Base-by-base conservation (phyloP, 2,113 vertebrate genomes). In the Poecile atricapillus region DNA sequence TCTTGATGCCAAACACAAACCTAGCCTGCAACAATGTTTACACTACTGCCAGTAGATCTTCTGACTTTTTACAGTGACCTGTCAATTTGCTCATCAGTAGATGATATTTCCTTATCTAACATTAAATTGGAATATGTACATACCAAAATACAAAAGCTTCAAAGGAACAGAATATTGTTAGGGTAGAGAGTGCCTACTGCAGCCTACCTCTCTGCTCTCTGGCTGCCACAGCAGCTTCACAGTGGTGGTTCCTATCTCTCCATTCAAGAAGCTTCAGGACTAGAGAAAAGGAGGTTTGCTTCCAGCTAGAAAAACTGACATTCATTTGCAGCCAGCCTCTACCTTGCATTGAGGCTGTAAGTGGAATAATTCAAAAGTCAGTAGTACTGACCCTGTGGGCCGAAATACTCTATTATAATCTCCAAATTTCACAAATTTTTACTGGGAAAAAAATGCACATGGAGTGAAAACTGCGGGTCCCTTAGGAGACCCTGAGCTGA, bases 351-450 rank as follows among this genome's bases (percentile, higher is more conserved):
- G 7, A 31, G 12, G 9, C 30, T 74, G 4, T 43, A 80, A 63
- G 46, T 31, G 2, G 39, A 94, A 83, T 47, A 90, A 93, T n/a
- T 77, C 47, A 56, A 20, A 79, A 80, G 43, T 33, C 31, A 58
- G 15, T 49, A 68, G 15, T 1, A 0, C 13, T 87, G 58, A 93
- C 10, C 17, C 24, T 1, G 0, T 13, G 7, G 33, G 18, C 17
- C 46, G 35, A 59, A 53, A 39, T 44, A n/a, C 16, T 68, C 46
- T 23, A 18, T 39, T 13, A 41, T n/a, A n/a, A n/a, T 41, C 27
- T 71, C 28, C 24, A 9, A 25, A 56, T 60, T 94, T 47, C 44
- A 78, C 33, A 75, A 33, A 4, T 3, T 64, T 89, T 24, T 18
- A 43, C 39, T 3, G 20, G 20, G 22, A 11, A 55, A 63, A 79